Percentiles rank a stretch among this genome's conserved stretches.
phyloP scores from a whole-genome alignment of 2,888 invertebrate genomes.

The Invenusta paracnida region DNA sequence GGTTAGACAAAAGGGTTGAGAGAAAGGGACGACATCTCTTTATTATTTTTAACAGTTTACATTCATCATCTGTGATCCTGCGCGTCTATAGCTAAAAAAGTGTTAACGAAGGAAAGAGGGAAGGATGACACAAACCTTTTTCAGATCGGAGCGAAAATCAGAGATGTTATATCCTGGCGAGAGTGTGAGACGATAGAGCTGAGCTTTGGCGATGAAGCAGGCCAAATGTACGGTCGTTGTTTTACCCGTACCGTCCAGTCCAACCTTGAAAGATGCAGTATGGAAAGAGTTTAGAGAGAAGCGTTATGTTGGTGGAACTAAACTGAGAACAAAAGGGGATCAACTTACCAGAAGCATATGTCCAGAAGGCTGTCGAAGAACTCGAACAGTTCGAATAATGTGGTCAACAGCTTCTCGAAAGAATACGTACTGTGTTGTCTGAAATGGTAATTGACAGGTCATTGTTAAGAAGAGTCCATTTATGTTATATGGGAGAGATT shows the following conservation, averaged over 20 bases:
- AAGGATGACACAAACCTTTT: constrained; percentile 50
- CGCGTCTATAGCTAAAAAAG: too few relatives aligned
- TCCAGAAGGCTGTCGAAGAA: constrained; percentile 59
- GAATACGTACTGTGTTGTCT: constrained; percentile 58
- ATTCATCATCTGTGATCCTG: too few relatives aligned
- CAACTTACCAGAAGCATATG: constrained; percentile 58
- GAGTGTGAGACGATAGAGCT: constrained; percentile 55
- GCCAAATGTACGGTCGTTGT: constrained; percentile 56
- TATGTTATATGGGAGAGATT: too few relatives aligned
- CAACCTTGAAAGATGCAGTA: constrained; percentile 49
- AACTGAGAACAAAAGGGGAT: too few relatives aligned
- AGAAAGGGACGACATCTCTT: not conserved
- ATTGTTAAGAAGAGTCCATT: too few relatives aligned
- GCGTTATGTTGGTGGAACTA: too few relatives aligned
- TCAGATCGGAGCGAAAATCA: constrained; percentile 59
- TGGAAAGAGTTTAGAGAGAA: too few relatives aligned
- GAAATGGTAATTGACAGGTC: constrained; percentile 44
- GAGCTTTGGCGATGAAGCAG: constrained; percentile 55
- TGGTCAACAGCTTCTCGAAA: constrained; percentile 60
- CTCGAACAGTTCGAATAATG: constrained; percentile 57
- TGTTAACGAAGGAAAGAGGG: too few relatives aligned
- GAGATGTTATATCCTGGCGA: constrained; percentile 54
- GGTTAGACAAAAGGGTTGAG: too few relatives aligned
- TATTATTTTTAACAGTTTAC: too few relatives aligned
- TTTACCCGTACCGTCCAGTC: constrained; percentile 57